Evolutionary conservation across 2,797 vertebrate species (phyloP).

Genomic region (Protonibea diacanthus): DNA sequence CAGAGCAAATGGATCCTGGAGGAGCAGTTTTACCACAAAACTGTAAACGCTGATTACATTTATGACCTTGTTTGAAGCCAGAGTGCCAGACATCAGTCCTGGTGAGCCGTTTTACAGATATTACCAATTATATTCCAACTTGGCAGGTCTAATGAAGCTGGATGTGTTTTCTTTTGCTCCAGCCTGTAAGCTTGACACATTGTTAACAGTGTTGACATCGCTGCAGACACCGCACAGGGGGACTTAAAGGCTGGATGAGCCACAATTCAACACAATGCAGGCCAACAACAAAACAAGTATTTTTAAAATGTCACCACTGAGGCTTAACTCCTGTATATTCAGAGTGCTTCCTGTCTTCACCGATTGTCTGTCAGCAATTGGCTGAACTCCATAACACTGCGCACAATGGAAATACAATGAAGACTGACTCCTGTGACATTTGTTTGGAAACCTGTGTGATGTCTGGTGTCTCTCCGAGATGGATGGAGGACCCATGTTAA

Average conservation of each 20-base stretch:
- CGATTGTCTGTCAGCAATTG: slow-evolving; percentile 61
- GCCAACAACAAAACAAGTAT: slow-evolving; percentile 62
- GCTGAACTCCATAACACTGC: slow-evolving; percentile 52
- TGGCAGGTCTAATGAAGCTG: slow-evolving; percentile 54
- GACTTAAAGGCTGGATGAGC: slow-evolving; percentile 51
- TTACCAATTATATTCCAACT: slow-evolving; percentile 50
- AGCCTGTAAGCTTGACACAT: slow-evolving; percentile 36
- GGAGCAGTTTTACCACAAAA: slow-evolving; percentile 70
- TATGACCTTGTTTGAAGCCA: slow-evolving; percentile 57
- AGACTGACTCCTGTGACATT: slow-evolving; percentile 76
- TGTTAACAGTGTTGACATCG: slow-evolving; percentile 59
- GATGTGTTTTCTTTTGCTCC: slow-evolving; percentile 53
- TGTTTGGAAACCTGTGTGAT: slow-evolving; percentile 74
- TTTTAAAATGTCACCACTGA: slow-evolving; percentile 78
- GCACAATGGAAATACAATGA: slow-evolving; percentile 55
- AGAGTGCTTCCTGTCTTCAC: slow-evolving; percentile 44
- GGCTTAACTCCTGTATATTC: slow-evolving; percentile 69
- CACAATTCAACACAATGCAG: slow-evolving; percentile 42
- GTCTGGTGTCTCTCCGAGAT: slow-evolving; percentile 54
- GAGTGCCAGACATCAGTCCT: slow-evolving; percentile 35
- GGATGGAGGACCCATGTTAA: slow-evolving; percentile 70
- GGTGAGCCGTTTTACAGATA: slow-evolving; percentile 44
- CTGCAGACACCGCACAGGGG: slow-evolving; percentile 49
- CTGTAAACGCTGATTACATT: slow-evolving; percentile 77
- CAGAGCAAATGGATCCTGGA: slow-evolving; percentile 72